Conservation (phyloP, 1,140 invertebrate genomes). For the Streblospio benedicti region DNA sequence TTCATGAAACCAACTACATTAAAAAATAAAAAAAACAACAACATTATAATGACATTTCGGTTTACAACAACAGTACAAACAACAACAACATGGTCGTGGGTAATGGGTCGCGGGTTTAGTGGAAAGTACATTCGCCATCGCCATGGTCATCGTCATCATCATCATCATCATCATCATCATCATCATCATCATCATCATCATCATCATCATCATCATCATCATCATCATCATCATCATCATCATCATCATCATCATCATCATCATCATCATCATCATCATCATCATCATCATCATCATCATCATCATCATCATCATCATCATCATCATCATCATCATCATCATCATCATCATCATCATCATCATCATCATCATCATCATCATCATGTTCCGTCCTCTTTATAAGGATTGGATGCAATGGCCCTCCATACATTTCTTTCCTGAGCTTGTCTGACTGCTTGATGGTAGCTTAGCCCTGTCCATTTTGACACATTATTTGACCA, state of each 20-base stretch:
- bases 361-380: not conserved
- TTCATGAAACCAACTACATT: conserved; percentile 2
- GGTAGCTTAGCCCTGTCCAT: too few relatives aligned
- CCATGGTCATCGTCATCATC: not conserved
- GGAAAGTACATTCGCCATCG: not conserved
- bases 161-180: conserved; percentile 13
- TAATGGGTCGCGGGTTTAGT: not conserved
- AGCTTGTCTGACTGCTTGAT: too few relatives aligned
- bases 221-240: conserved; percentile 43
- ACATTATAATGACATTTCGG: not conserved
- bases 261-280: conserved; percentile 52
- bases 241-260: conserved; percentile 69
- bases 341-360: conserved; percentile 8
- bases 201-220: conserved; percentile 17
- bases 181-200: conserved; percentile 11
- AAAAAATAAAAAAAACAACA: conserved; percentile 3
- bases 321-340: conserved; percentile 52
- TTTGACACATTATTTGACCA: too few relatives aligned
- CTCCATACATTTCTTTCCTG: too few relatives aligned
- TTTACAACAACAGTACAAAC: not conserved
- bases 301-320: conserved; percentile 69
- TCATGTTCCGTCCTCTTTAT: too few relatives aligned
- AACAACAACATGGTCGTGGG: not conserved
- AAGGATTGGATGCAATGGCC: too few relatives aligned
- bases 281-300: conserved; percentile 39